phyloP scores from a whole-genome alignment of 2,888 invertebrate species.

The Synergus umbraculus region DNA sequence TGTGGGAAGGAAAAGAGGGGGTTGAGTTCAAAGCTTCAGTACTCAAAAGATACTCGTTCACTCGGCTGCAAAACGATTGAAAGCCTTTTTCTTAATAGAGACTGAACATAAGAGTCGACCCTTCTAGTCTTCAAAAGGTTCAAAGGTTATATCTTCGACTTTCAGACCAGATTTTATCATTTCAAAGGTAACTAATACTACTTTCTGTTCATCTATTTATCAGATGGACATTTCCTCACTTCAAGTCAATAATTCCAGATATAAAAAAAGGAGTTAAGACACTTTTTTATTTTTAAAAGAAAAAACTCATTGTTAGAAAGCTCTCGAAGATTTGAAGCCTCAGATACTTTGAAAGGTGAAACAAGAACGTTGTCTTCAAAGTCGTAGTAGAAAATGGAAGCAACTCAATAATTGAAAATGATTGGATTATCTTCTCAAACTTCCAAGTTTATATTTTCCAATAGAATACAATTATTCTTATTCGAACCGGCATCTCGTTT shows the following conservation, averaged over 20 bases:
- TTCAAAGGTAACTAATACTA: background rate
- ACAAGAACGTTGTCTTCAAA: conserved; percentile 13
- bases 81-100: background rate
- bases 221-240: background rate
- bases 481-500: background rate
- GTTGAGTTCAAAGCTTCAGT: background rate
- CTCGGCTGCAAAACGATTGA: background rate
- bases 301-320: background rate
- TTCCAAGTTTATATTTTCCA: background rate
- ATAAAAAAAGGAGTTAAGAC: background rate
- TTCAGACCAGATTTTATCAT: background rate
- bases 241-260: background rate
- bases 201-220: background rate
- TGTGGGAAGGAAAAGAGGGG: background rate
- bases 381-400: conserved; percentile 6
- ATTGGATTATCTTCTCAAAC: background rate
- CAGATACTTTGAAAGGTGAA: background rate
- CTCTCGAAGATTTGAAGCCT: background rate
- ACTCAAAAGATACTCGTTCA: background rate
- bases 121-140: background rate
- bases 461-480: background rate
- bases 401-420: background rate
- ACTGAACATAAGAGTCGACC: background rate
- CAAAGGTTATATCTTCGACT: background rate
- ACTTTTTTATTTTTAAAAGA: no score